phyloP scores from a whole-genome alignment of 1,140 invertebrate genomes.

The Samia ricini region DNA sequence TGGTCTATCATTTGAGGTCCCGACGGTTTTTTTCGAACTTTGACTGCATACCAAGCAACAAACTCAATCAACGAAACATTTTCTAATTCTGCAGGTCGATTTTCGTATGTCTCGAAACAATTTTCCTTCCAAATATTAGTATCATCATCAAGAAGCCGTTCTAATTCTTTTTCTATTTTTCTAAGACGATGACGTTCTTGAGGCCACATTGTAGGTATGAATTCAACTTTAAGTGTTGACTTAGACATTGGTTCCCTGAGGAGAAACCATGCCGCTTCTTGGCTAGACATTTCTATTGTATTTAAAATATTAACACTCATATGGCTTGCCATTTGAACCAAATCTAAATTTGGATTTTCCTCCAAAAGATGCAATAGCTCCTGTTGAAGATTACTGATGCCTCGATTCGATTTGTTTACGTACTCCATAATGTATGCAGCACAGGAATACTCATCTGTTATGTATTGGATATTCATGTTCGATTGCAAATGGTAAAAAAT shows the following conservation, averaged over 20 bases:
- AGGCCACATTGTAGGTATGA: constrained; percentile 7
- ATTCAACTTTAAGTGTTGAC: constrained; percentile 5
- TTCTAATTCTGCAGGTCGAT: constrained; percentile 4
- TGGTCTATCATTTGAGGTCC: not conserved
- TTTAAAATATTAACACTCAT: constrained; percentile 11
- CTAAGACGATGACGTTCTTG: constrained; percentile 5
- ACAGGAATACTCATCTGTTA: constrained; percentile 52
- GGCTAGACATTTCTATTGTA: constrained; percentile 6
- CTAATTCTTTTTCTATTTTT: constrained; percentile 6
- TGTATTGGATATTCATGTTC: constrained; percentile 53
- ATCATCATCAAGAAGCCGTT: not conserved
- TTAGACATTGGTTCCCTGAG: constrained; percentile 11
- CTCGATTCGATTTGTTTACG: constrained; percentile 7
- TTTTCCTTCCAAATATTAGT: constrained; percentile 7
- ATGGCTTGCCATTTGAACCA: constrained; percentile 2
- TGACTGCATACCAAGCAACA: constrained; percentile 6
- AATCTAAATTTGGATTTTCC: constrained; percentile 12
- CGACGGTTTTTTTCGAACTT: not conserved
- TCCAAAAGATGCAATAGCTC: constrained; percentile 7
- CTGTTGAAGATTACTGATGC: constrained; percentile 4
- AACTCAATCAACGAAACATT: constrained; percentile 1
- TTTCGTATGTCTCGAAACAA: constrained; percentile 5
- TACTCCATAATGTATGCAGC: constrained; percentile 26
- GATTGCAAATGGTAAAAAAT: constrained; percentile 21
- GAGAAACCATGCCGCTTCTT: constrained; percentile 12